phyloP scores from a whole-genome alignment of 2,888 invertebrate genomes.

The Phrixothrix hirtus region DNA sequence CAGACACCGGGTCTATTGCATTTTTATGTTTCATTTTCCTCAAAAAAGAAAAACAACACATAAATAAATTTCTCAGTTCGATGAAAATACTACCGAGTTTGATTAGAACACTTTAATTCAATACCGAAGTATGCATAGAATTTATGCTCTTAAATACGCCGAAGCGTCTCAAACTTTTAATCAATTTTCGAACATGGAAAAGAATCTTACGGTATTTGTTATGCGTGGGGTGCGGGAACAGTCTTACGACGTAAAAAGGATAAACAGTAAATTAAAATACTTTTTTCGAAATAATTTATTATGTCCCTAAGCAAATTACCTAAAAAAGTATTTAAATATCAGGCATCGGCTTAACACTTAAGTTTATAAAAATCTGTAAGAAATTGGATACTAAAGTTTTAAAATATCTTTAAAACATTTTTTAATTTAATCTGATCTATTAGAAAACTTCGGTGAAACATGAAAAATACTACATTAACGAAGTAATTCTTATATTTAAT shows the following conservation, averaged over 20 bases:
- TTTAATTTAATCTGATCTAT: no score
- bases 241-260: conserved; percentile 27
- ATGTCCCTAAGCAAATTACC: no score
- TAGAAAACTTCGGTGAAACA: no score
- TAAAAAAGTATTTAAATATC: no score
- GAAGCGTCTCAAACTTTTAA: conserved; percentile 56
- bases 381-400: no score
- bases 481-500: no score
- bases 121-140: conserved; percentile 58
- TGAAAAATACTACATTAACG: no score
- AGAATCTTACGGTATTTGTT: conserved; percentile 46
- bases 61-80: conserved; percentile 50
- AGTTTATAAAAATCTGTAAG: no score
- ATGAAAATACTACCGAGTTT: conserved; percentile 45
- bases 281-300: no score
- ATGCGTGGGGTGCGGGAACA: conserved; percentile 28
- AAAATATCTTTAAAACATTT: no score
- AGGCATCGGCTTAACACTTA: no score
- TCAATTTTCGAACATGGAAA: conserved; percentile 57
- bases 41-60: conserved; percentile 48
- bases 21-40: conserved; percentile 54
- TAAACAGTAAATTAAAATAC: conserved; percentile 11
- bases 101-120: conserved; percentile 57
- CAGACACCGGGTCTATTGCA: conserved; percentile 56
- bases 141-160: conserved; percentile 57